Percentiles rank a stretch among this genome's conserved stretches.
phyloP scores from a whole-genome alignment of 2,797 vertebrate species.

The Myotis myotis region DNA sequence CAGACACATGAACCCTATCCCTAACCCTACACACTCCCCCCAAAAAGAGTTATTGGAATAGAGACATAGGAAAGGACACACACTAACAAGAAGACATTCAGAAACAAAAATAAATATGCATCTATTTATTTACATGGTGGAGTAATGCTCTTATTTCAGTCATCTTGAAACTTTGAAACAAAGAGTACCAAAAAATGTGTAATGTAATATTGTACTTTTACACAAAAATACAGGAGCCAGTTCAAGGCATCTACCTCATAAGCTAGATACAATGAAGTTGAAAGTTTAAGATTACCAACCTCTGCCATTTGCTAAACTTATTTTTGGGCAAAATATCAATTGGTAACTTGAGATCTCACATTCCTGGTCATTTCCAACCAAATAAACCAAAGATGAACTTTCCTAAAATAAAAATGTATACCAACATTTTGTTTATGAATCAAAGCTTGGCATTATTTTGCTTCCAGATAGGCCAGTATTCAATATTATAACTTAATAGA shows the following conservation, averaged over 20 bases:
- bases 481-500: constrained; percentile 56
- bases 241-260: neutral
- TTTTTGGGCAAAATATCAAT: neutral
- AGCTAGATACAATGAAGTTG: neutral
- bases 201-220: constrained; percentile 10
- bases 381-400: constrained; percentile 32
- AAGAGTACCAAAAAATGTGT: constrained; percentile 6
- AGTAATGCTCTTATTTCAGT: constrained; percentile 28
- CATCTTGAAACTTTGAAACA: constrained; percentile 27
- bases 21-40: neutral
- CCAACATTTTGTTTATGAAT: constrained; percentile 54
- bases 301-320: neutral
- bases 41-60: neutral
- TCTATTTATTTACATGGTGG: neutral
- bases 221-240: neutral
- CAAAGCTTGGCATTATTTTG: constrained; percentile 28
- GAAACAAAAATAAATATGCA: constrained; percentile 1
- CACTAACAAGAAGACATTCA: neutral
- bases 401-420: constrained; percentile 62
- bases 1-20: neutral
- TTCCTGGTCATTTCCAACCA: constrained; percentile 5
- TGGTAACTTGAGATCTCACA: neutral
- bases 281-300: neutral
- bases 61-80: neutral
- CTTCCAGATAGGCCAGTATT: constrained; percentile 16